phyloP scores from a whole-genome alignment of 2,113 vertebrate genomes.

The Chloropsis cyanopogon region DNA sequence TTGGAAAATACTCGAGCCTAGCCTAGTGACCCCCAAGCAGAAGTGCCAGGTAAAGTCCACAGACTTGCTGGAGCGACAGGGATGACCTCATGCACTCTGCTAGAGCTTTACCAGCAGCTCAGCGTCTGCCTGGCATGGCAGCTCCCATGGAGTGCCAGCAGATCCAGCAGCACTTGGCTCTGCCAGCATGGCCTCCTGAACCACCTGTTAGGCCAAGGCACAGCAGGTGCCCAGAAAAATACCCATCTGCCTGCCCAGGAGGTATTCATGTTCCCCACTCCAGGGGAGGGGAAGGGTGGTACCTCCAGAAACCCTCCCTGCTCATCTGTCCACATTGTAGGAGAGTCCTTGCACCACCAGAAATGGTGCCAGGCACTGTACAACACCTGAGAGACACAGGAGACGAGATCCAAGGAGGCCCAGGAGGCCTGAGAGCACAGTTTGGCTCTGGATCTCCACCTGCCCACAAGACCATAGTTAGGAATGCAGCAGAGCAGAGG shows the following conservation, averaged over 20 bases:
- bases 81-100: background rate
- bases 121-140: background rate
- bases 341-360: background rate
- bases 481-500: background rate
- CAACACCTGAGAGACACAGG: rapidly evolving
- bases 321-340: rapidly evolving
- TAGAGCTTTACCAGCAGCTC: background rate
- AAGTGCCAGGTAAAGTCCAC: background rate
- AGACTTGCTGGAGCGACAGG: background rate
- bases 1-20: background rate
- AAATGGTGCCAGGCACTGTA: background rate
- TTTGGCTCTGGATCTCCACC: background rate
- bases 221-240: background rate
- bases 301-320: background rate
- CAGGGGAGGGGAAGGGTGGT: background rate
- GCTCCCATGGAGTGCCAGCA: rapidly evolving
- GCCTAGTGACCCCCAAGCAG: background rate
- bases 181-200: background rate
- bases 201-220: background rate
- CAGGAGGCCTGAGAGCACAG: background rate
- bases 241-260: background rate
- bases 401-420: background rate
- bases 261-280: background rate
- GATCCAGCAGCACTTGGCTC: background rate
- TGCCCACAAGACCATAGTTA: background rate